phyloP scores from a whole-genome alignment of 2,113 vertebrate genomes.

The Ophthalmolycus amberensis region DNA sequence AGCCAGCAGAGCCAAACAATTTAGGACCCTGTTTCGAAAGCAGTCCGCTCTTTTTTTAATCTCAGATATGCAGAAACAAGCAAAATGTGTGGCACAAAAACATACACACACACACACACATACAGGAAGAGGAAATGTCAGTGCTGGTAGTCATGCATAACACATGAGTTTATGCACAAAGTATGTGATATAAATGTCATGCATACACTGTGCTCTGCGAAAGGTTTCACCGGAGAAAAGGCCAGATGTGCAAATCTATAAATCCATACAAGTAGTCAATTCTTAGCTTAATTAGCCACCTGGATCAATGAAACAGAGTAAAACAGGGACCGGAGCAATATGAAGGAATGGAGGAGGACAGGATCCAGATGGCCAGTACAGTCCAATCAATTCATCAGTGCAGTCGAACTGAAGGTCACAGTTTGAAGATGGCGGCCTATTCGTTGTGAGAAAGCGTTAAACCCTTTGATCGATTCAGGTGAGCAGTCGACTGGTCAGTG shows the following conservation, averaged over 20 bases:
- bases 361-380: conserved; percentile 34
- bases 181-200: conserved; percentile 41
- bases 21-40: not conserved
- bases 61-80: not conserved
- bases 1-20: not conserved
- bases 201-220: not conserved
- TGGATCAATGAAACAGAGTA: conserved; percentile 28
- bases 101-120: not conserved
- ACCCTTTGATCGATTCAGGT: not conserved
- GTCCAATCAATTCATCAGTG: conserved; percentile 49
- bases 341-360: conserved; percentile 4
- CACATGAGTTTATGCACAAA: conserved; percentile 15
- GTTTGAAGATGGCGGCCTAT: not conserved
- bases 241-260: conserved; percentile 41
- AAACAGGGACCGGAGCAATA: conserved; percentile 15
- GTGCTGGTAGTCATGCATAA: conserved; percentile 29
- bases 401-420: conserved; percentile 43
- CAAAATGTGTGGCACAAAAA: not conserved
- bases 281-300: conserved; percentile 25
- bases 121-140: conserved; percentile 29
- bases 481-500: not conserved
- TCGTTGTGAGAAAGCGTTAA: conserved; percentile 19
- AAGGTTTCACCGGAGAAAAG: conserved; percentile 35
- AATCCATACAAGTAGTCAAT: conserved; percentile 54
- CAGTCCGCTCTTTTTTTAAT: not conserved